phyloP scores from a whole-genome alignment of 2,888 invertebrate species.

The Ornithoptera alexandrae region DNA sequence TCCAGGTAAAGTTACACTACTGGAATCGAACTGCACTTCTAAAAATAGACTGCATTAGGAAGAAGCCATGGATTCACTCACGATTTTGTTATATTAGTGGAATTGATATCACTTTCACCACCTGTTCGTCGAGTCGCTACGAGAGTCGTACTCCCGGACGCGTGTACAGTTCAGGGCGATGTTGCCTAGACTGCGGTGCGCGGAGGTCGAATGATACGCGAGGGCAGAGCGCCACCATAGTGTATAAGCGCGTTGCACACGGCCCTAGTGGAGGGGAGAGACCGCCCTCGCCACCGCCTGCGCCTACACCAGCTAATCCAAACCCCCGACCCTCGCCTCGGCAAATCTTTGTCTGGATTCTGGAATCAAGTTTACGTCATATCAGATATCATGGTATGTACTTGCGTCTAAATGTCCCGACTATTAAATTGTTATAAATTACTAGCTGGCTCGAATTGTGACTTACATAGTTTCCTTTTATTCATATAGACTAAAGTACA shows the following conservation, averaged over 20 bases:
- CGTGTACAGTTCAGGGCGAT: slow-evolving; percentile 73
- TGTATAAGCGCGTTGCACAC: slow-evolving; percentile 78
- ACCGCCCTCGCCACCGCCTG: slow-evolving; percentile 47
- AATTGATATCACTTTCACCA: slow-evolving; percentile 69
- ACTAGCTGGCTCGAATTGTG: background rate
- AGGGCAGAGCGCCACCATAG: slow-evolving; percentile 72
- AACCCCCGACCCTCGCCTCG: slow-evolving; percentile 29
- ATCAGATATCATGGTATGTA: slow-evolving; percentile 22
- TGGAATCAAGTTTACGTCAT: slow-evolving; percentile 27
- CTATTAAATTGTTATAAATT: slow-evolving; percentile 7
- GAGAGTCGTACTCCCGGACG: slow-evolving; percentile 77
- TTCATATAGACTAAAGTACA: background rate
- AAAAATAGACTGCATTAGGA: slow-evolving; percentile 69
- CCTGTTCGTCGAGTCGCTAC: slow-evolving; percentile 79
- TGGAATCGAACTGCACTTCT: slow-evolving; percentile 71
- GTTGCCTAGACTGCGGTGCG: slow-evolving; percentile 77
- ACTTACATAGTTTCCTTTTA: background rate
- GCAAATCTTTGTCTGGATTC: slow-evolving; percentile 11
- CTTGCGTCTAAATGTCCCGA: slow-evolving; percentile 6
- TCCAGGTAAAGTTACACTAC: slow-evolving; percentile 78
- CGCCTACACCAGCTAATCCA: slow-evolving; percentile 41
- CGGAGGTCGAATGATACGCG: slow-evolving; percentile 78
- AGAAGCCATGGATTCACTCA: slow-evolving; percentile 67
- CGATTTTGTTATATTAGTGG: slow-evolving; percentile 53
- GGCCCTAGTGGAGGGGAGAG: slow-evolving; percentile 75